These are phyloP conservation scores for Grantiella picta DNA, from an alignment of 2,113 vertebrate species.

Conservation along the genomic window DNA sequence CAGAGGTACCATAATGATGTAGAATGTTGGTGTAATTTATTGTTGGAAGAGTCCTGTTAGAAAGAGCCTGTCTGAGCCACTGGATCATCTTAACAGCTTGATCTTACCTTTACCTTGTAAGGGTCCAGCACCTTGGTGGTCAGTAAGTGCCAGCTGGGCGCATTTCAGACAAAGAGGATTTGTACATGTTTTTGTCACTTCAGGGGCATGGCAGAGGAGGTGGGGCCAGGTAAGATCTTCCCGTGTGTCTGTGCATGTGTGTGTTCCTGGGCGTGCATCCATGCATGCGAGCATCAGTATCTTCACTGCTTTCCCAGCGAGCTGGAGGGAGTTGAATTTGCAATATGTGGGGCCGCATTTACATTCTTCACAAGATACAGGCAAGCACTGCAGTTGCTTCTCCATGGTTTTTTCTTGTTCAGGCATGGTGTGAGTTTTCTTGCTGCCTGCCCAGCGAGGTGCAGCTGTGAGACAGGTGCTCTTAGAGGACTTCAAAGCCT, in stretches of 20 bases:
- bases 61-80: background rate
- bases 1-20: background rate
- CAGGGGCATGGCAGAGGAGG: background rate
- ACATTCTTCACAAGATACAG: background rate
- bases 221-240: background rate
- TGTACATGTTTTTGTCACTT: background rate
- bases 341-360: background rate
- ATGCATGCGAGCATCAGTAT: fast-evolving
- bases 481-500: background rate
- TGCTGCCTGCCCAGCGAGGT: background rate
- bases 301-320: background rate
- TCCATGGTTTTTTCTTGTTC: background rate
- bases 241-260: background rate
- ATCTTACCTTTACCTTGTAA: background rate
- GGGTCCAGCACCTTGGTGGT: background rate
- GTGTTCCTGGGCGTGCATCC: background rate
- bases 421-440: background rate
- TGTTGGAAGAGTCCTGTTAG: background rate
- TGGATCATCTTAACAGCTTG: background rate
- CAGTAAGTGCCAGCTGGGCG: background rate
- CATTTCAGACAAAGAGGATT: background rate
- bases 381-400: background rate
- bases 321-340: background rate
- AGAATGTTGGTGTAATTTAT: background rate
- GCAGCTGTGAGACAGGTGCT: background rate